phyloP scores from a whole-genome alignment of 2,888 invertebrate genomes.

The Polylopha cassiicola region DNA sequence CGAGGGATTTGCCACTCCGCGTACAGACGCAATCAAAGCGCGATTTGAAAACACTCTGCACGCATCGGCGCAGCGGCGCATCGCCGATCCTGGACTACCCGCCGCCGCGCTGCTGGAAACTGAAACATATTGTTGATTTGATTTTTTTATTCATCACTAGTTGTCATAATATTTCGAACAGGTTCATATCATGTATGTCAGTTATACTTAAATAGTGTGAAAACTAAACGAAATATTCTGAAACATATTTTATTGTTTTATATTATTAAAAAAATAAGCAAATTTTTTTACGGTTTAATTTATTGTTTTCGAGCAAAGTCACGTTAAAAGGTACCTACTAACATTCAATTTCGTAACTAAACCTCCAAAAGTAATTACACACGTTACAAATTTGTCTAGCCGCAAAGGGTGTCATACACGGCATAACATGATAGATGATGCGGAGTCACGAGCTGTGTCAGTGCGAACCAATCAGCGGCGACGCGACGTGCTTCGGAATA shows the following conservation, averaged over 20 bases:
- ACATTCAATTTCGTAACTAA: too few relatives aligned
- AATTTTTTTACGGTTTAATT: too few relatives aligned
- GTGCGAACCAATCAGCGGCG: constrained; percentile 26
- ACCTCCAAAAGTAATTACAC: not conserved
- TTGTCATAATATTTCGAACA: too few relatives aligned
- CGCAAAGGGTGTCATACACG: constrained; percentile 8
- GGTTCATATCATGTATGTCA: too few relatives aligned
- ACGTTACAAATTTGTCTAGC: not conserved
- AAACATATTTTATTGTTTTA: too few relatives aligned
- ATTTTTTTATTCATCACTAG: too few relatives aligned
- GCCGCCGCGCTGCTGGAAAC: constrained; percentile 6
- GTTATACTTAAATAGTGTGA: too few relatives aligned
- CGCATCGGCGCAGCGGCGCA: constrained; percentile 55
- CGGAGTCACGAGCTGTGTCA: constrained; percentile 24
- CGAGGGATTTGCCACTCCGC: constrained; percentile 39
- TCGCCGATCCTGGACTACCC: too few relatives aligned
- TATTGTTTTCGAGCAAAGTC: too few relatives aligned
- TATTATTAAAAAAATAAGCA: too few relatives aligned
- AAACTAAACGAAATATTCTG: too few relatives aligned
- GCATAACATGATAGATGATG: constrained; percentile 22
- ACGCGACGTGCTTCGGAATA: constrained; percentile 52
- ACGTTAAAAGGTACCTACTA: too few relatives aligned
- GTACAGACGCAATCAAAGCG: constrained; percentile 64
- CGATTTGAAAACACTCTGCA: constrained; percentile 60
- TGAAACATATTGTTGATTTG: constrained; percentile 20